Percentiles rank a stretch among this genome's conserved stretches.
phyloP scores from a whole-genome alignment of 2,797 vertebrate species.

The Sparus aurata region DNA sequence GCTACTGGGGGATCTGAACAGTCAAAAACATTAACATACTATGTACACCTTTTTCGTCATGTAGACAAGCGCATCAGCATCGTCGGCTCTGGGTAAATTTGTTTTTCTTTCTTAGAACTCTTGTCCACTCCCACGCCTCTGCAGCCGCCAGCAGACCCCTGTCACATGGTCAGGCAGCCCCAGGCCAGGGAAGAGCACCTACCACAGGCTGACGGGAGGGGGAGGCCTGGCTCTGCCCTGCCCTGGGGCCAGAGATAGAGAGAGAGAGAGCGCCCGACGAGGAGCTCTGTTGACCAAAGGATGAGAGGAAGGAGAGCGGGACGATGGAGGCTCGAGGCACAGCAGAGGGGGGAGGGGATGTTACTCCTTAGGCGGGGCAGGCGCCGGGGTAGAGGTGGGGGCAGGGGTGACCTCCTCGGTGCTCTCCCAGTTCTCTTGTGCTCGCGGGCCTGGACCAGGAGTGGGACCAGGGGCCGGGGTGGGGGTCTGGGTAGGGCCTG shows the following conservation, averaged over 20 bases:
- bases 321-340: constrained; percentile 84
- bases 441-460: constrained; percentile 91
- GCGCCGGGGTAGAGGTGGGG: constrained; percentile 70
- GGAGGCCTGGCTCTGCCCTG: constrained; percentile 92
- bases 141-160: constrained; percentile 92
- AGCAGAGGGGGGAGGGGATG: constrained; percentile 82
- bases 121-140: constrained; percentile 94
- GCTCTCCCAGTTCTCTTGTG: constrained; percentile 99
- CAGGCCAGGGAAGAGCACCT: constrained; percentile 91
- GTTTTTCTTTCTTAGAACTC: constrained; percentile 91
- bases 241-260: constrained; percentile 70
- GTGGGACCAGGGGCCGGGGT: constrained; percentile 61
- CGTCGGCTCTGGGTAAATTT: constrained; percentile 92
- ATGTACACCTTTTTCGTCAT: constrained; percentile 98
- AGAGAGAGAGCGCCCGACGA: constrained; percentile 80
- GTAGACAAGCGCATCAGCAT: constrained; percentile 95
- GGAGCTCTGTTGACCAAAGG: constrained; percentile 87
- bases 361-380: constrained; percentile 97
- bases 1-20: constrained; percentile 94
- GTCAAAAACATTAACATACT: constrained; percentile 99
- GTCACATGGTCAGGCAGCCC: constrained; percentile 90
- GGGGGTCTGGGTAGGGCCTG: constrained; percentile 69
- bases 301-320: constrained; percentile 84
- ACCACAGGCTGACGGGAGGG: constrained; percentile 86
- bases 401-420: constrained; percentile 94